These are phyloP conservation scores for Meiosimyza decipiens DNA, from an alignment of 2,888 invertebrate genomes.

Conservation along the genomic window DNA sequence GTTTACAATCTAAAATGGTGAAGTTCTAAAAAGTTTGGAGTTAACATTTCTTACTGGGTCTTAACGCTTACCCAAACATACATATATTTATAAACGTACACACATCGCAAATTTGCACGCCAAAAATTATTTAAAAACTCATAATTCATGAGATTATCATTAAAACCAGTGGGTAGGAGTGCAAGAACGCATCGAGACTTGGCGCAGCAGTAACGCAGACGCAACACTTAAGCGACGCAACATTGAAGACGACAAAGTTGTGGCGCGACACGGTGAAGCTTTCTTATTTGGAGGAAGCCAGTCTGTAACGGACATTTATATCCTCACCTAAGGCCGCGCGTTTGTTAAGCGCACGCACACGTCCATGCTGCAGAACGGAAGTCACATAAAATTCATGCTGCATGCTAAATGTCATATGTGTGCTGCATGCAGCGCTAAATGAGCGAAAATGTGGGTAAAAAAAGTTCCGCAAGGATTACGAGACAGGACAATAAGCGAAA, in stretches of 20 bases:
- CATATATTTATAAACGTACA: background rate
- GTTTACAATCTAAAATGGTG: too few species aligned
- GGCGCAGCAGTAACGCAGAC: conserved; percentile 8
- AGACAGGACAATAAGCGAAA: conserved; percentile 28
- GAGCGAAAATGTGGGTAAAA: background rate
- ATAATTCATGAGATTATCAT: conserved; percentile 67
- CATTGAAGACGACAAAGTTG: background rate
- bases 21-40: too few species aligned
- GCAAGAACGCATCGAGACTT: conserved; percentile 39
- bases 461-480: conserved; percentile 8
- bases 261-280: background rate
- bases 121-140: conserved; percentile 67
- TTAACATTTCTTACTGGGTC: background rate
- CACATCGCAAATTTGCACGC: conserved; percentile 47
- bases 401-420: background rate
- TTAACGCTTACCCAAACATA: background rate
- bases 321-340: conserved; percentile 10
- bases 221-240: background rate
- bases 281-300: background rate
- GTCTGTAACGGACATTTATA: background rate
- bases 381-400: conserved; percentile 17
- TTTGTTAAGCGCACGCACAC: background rate
- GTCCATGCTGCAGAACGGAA: conserved; percentile 30
- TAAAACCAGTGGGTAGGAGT: conserved; percentile 66
- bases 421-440: background rate